These are phyloP conservation scores for Umimayanthus chanpuru DNA, from an alignment of 92 coral and sea anemone species.

Conservation along the genomic window DNA sequence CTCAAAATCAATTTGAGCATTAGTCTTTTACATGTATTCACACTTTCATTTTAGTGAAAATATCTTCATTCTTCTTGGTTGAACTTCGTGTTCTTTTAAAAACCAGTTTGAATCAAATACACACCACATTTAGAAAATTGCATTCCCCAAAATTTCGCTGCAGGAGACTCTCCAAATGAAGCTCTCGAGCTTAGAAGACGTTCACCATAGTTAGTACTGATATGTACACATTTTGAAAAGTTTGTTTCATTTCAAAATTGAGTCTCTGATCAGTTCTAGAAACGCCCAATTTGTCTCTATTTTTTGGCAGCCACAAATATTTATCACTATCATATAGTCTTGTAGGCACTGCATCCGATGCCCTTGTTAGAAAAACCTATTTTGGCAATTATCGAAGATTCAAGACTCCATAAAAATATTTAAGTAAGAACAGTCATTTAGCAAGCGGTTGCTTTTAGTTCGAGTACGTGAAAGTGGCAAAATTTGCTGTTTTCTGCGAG, in stretches of 20 bases:
- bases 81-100: too few relatives aligned
- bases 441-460: background rate
- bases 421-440: background rate
- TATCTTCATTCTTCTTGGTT: too few relatives aligned
- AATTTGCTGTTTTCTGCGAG: background rate
- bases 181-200: too few relatives aligned
- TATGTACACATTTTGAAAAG: background rate
- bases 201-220: too few relatives aligned
- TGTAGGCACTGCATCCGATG: background rate
- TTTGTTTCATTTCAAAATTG: background rate
- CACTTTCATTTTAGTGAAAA: too few relatives aligned
- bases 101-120: too few relatives aligned
- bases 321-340: background rate
- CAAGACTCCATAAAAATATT: background rate
- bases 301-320: background rate
- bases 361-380: background rate
- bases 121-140: too few relatives aligned
- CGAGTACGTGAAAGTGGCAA: background rate
- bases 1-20: too few relatives aligned
- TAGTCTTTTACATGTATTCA: too few relatives aligned
- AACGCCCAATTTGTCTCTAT: background rate
- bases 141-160: too few relatives aligned
- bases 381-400: too few relatives aligned
- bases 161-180: too few relatives aligned
- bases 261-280: background rate